Evolutionary conservation across 2,797 vertebrate genomes (phyloP).

Genomic region (Epinephelus awoara): DNA sequence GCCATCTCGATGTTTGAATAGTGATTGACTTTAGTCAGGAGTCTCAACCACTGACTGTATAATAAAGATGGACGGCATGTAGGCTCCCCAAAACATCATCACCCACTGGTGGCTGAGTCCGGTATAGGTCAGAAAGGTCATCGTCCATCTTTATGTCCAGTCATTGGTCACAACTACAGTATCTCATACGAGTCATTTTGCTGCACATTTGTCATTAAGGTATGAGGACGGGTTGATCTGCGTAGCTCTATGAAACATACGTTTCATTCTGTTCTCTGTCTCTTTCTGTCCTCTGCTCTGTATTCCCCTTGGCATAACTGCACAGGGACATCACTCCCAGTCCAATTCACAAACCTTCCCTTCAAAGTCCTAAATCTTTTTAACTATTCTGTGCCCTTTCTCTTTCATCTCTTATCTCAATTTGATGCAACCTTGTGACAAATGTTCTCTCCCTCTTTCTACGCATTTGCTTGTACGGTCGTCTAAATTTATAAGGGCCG

Average conservation of each 20-base stretch:
- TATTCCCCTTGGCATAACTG: slow-evolving; percentile 16
- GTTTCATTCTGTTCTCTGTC: not conserved
- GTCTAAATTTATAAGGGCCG: slow-evolving; percentile 27
- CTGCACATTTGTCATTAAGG: not conserved
- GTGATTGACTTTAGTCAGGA: not conserved
- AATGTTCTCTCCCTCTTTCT: slow-evolving; percentile 7
- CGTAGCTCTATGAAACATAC: not conserved
- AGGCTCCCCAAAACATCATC: no score
- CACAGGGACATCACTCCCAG: slow-evolving; percentile 26
- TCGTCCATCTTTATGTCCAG: no score
- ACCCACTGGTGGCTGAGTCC: no score
- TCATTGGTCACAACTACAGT: not conserved
- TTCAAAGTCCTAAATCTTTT: slow-evolving; percentile 33
- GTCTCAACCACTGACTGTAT: no score
- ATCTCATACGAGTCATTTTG: not conserved
- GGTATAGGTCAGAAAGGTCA: no score
- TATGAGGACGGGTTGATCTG: not conserved
- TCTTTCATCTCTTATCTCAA: slow-evolving; percentile 32
- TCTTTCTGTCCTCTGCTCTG: slow-evolving; percentile 5
- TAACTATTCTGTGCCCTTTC: slow-evolving; percentile 12
- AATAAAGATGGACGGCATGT: no score
- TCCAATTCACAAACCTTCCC: slow-evolving; percentile 29
- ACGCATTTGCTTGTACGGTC: not conserved
- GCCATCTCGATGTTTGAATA: not conserved
- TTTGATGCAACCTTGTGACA: slow-evolving; percentile 21